These are phyloP conservation scores for Plagodis dolabraria DNA, from an alignment of 2,888 invertebrate species.

Conservation along the genomic window DNA sequence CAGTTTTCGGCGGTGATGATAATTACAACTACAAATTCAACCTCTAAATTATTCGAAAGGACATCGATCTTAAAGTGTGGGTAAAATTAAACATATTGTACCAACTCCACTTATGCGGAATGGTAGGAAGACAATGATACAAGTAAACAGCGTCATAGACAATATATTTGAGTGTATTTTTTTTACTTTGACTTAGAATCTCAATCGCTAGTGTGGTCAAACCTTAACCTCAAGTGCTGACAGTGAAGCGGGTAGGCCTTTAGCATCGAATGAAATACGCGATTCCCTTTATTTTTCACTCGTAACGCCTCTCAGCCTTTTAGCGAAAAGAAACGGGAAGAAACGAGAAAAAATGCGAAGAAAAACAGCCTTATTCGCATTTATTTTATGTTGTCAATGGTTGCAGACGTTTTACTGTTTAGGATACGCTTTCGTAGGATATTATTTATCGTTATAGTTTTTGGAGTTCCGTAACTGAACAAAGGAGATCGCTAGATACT, in stretches of 20 bases:
- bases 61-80: too few relatives aligned
- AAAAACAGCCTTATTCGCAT: conserved; percentile 3
- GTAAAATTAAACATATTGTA: too few relatives aligned
- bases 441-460: not conserved
- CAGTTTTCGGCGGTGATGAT: too few relatives aligned
- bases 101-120: too few relatives aligned
- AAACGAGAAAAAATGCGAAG: not conserved
- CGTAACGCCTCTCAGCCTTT: conserved; percentile 34
- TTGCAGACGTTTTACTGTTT: not conserved
- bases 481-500: too few relatives aligned
- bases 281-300: conserved; percentile 39
- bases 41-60: too few relatives aligned
- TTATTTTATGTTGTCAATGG: conserved; percentile 1
- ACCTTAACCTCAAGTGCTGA: conserved; percentile 30
- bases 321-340: conserved; percentile 2
- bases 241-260: conserved; percentile 48
- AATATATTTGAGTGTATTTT: too few relatives aligned
- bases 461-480: too few relatives aligned
- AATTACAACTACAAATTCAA: too few relatives aligned
- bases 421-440: not conserved
- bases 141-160: too few relatives aligned
- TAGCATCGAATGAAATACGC: conserved; percentile 43
- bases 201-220: not conserved
- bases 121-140: too few relatives aligned
- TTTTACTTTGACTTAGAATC: too few relatives aligned